Evolutionary conservation across 2,113 vertebrate genomes (phyloP).

Genomic region (Entomyzon cyanotis): DNA sequence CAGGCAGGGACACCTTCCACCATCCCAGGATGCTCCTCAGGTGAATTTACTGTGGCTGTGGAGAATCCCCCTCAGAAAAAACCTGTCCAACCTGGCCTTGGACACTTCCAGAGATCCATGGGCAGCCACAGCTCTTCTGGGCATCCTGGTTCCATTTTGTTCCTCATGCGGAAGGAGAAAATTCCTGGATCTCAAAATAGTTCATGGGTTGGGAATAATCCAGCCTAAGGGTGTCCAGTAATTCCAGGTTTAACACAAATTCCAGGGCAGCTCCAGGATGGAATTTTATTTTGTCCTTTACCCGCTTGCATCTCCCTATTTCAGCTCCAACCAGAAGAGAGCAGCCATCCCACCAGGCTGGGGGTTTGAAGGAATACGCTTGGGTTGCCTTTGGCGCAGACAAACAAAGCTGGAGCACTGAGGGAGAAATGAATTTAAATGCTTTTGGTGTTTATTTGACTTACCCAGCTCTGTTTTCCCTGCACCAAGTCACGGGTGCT

Average conservation of each 20-base stretch:
- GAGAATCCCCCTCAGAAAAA: too few relatives aligned
- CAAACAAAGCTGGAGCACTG: conserved; percentile 28
- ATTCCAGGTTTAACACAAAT: background rate
- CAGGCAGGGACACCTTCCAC: background rate
- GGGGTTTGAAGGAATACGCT: conserved; percentile 21
- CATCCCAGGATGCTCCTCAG: background rate
- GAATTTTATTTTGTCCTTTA: background rate
- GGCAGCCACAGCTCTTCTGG: background rate
- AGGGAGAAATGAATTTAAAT: conserved; percentile 65
- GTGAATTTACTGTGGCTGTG: too few relatives aligned
- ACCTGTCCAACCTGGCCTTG: background rate
- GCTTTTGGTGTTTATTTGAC: conserved; percentile 75
- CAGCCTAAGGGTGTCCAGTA: background rate
- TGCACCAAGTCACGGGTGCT: conserved; percentile 50
- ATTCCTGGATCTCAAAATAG: background rate
- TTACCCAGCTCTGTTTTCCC: conserved; percentile 62
- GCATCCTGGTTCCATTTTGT: background rate
- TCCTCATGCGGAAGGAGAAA: background rate
- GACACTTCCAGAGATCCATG: background rate
- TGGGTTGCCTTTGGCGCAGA: conserved; percentile 36
- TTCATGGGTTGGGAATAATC: background rate
- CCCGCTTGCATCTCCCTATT: background rate
- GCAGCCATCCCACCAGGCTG: background rate
- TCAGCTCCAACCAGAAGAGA: background rate
- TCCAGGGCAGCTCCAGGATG: background rate